Evolutionary conservation across 2,888 invertebrate species (phyloP), one percentile per base, ranked within the genome.

Genomic region (Nomada lathburiana): DNA sequence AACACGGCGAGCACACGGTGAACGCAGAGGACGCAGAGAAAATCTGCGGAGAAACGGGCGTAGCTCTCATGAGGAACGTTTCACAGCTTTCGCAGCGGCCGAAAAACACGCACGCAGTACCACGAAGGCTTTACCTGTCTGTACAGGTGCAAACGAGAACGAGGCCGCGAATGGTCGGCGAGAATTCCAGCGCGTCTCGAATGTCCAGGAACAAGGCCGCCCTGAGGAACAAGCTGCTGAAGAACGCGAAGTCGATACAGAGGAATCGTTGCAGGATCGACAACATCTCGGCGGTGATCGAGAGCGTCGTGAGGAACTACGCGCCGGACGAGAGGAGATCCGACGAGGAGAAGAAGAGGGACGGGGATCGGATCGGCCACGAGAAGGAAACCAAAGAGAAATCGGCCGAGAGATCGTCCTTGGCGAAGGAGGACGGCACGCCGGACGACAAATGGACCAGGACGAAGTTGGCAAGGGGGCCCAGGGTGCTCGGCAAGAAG

Each of bases 171-270:
- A 84, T 90, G 60, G 87, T 88, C 29, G 88, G 89, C 23, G 91
- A 92, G 20, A 89, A 77, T 59, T 85, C 89, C 18, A 89, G 86
- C 11, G 89, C 86, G 1, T 89, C 88, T 16, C 88, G 89, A 1
- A 87, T 91, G 23, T 89, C 91, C 26, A 85, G 90, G 26, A 92
- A 90, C 79, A 94, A 93, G 73, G 91, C 92, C 0, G 92, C 86
- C n/a, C 79, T 93, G 47, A 90, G 92, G 69, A 93, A 94, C 80
- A 92, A 93, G 70, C 76, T 94, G 53, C 80, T 94, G 80, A 93
- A 93, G 80, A 93, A 94, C 76, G 93, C 93, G 36, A 93, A 94
- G 72, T 93, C 92, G 65, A 90, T 91, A 57, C 93, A 93, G 50
- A 90, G 93, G 2, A 92, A 93, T 70, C 91, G 92, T 2, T 91